phyloP scores from a whole-genome alignment of 1,140 invertebrate genomes.

The Papilio polyxenes region DNA sequence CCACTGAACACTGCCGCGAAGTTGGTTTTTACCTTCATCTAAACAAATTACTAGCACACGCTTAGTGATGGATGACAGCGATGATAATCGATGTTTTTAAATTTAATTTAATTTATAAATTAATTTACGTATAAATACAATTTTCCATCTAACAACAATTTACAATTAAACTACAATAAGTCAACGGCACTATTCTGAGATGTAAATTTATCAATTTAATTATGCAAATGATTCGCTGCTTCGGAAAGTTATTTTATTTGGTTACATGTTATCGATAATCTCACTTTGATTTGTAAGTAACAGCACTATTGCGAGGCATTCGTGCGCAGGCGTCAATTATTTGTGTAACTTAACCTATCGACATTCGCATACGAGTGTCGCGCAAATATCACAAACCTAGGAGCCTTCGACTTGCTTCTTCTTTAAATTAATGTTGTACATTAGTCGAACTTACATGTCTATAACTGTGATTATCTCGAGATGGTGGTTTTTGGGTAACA shows the following conservation, averaged over 20 bases:
- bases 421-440: neutral
- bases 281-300: neutral
- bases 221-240: too few relatives aligned
- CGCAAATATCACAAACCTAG: slow-evolving; percentile 20
- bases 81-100: neutral
- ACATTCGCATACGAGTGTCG: slow-evolving; percentile 22
- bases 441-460: neutral
- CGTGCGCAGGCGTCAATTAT: slow-evolving; percentile 23
- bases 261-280: slow-evolving; percentile 33
- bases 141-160: neutral
- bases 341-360: slow-evolving; percentile 2
- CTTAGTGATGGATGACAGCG: slow-evolving; percentile 28
- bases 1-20: neutral
- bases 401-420: neutral
- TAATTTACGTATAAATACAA: neutral
- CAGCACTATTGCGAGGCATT: slow-evolving; percentile 20
- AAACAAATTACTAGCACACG: slow-evolving; percentile 49
- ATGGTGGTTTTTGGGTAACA: neutral
- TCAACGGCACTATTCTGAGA: too few relatives aligned
- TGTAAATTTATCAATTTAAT: neutral
- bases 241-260: neutral
- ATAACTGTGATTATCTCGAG: neutral
- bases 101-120: neutral
- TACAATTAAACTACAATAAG: too few relatives aligned
- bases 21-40: slow-evolving; percentile 43